Base-by-base conservation (phyloP, 2,888 invertebrate genomes). In the Vesta saturnalis region DNA sequence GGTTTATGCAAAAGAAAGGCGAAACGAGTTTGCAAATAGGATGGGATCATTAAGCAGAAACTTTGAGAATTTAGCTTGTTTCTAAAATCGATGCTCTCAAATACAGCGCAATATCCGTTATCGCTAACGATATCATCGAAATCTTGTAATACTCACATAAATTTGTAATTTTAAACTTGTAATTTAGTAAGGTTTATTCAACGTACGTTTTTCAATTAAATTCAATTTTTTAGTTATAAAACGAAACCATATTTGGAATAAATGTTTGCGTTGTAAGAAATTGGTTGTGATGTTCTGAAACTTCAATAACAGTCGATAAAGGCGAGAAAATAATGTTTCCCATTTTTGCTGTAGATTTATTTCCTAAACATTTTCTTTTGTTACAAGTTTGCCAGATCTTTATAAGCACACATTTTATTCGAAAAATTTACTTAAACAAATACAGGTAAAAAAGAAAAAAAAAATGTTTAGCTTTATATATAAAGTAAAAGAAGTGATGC, bases 141-240 rank as follows among this genome's bases (percentile, higher is more conserved):
- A 39, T 39, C 39, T n/a, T 39, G n/a, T n/a, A n/a, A n/a, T n/a
- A n/a, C 39, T 8, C 39, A n/a, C 39, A 39, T 39, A 39, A 39
- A 10, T n/a, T n/a, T n/a, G n/a, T 39, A n/a, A 39, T n/a, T 39
- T n/a, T 39, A 39, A 39, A 39, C 12, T 39, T n/a, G 39, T 39
- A 39, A 39, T 39, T 39, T 39, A 8, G 39, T 8, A n/a, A 23
- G n/a, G 39, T n/a, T 10, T n/a, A 10, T n/a, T n/a, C 12, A 39
- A 39, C 39, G 12, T 39, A n/a, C 8, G 39, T n/a, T 10, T 39
- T 39, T 6, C 39, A n/a, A n/a, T 39, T n/a, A 15, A 49, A 10
- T n/a, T n/a, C n/a, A 49, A 49, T 16, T 49, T 49, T 49, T n/a
- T 47, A 12, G 15, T 49, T 49, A 19, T 49, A 10, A 19, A 49